These are phyloP conservation scores for Phallusia fumigata DNA, from an alignment of 23 tunicate species.

Conservation along the genomic window DNA sequence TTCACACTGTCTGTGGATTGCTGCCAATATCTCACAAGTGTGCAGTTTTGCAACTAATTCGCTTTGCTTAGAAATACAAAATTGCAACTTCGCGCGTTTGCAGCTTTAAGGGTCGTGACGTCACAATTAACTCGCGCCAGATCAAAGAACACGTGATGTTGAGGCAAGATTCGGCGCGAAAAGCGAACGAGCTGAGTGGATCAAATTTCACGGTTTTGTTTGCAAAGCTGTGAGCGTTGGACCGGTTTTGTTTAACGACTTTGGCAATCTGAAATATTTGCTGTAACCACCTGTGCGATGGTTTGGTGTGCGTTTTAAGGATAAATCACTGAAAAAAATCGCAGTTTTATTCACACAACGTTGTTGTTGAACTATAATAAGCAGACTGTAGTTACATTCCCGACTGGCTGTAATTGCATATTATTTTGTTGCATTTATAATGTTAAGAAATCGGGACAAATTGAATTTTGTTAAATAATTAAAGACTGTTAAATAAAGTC, in stretches of 20 bases:
- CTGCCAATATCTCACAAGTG: neutral
- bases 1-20: neutral
- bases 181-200: neutral
- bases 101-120: neutral
- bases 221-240: neutral
- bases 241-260: neutral
- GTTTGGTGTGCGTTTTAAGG: neutral
- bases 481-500: too few relatives aligned
- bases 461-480: too few relatives aligned
- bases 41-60: too few relatives aligned
- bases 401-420: too few relatives aligned
- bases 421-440: too few relatives aligned
- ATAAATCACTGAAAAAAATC: neutral
- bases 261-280: neutral
- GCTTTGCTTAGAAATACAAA: too few relatives aligned
- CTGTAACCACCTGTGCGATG: neutral
- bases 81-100: neutral
- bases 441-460: too few relatives aligned
- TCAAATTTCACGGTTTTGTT: neutral
- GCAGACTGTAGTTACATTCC: too few relatives aligned
- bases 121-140: slow-evolving; percentile 14
- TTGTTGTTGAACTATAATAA: too few relatives aligned
- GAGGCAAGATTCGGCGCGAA: neutral
- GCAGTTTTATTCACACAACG: too few relatives aligned
- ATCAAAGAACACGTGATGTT: neutral